Evolutionary conservation across 2,797 vertebrate species (phyloP), one percentile per base, ranked within the genome.

Genomic region (Anisognathus igniventris): DNA sequence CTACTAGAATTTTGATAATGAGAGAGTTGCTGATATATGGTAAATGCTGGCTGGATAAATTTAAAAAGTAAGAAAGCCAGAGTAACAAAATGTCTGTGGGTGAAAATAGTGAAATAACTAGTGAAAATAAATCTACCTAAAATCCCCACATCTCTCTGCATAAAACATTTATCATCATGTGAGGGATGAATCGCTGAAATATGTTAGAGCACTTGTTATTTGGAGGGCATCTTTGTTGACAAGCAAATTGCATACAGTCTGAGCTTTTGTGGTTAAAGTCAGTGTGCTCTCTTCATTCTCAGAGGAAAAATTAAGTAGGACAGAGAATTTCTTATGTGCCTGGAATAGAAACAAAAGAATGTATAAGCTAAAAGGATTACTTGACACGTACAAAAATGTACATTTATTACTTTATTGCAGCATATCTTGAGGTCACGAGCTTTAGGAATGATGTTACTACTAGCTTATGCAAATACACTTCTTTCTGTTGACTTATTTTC

Each of bases 221-320:
- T 95, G 86, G 54, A 93, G 65, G 61, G 56, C 60, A 73, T 81
- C 35, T 56, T 86, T 90, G 57, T 56, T 96, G 88, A 94, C 92
- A 95, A 90, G 76, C 30, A 95, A 95, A 87, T 62, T 95, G 64
- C 11, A 5, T 73, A 31, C 21, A 62, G 45, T 75, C 85, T 60
- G 33, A 79, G 65, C 25, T 42, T 88, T 79, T 78, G 65, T 57
- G 80, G 88, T 80, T 91, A 78, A 89, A 90, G 81, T 86, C 81
- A 95, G 60, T 10, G 35, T 35, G 50, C 15, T 86, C 8, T 68
- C 71, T 80, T 96, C 65, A 78, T 90, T 95, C 93, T 93, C 76
- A 78, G 81, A 82, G 50, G 79, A 44, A 80, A 92, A 83, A 90
- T 40, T 18, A 88, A 76, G 35, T 53, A 82, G 50, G 39, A 90